These are phyloP conservation scores for Theropithecus gelada DNA, from an alignment of 2,113 vertebrate genomes.

Conservation along the genomic window DNA sequence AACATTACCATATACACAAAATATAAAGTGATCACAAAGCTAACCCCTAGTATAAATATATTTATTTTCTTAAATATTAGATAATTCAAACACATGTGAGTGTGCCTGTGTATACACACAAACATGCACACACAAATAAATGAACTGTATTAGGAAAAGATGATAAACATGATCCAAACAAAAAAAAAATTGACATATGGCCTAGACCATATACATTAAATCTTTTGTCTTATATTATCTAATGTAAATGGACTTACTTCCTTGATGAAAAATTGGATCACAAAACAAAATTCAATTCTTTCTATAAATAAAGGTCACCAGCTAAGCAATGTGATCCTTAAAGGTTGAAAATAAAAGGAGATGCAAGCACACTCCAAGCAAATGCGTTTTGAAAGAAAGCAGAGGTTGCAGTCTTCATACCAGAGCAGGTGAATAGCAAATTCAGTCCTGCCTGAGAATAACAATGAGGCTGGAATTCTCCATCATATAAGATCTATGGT, in stretches of 20 bases:
- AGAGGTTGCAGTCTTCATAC: background rate
- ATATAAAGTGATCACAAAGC: background rate
- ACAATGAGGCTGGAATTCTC: background rate
- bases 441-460: background rate
- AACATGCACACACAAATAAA: background rate
- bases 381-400: background rate
- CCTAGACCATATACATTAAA: background rate
- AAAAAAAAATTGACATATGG: background rate
- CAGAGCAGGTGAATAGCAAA: background rate
- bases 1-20: background rate
- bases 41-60: background rate
- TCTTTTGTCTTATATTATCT: background rate
- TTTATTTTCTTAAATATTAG: background rate
- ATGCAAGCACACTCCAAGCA: background rate
- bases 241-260: background rate
- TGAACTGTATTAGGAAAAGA: background rate
- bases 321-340: background rate
- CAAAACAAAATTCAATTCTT: background rate
- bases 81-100: background rate
- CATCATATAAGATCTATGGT: background rate
- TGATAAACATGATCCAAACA: background rate
- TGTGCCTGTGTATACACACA: too few relatives aligned
- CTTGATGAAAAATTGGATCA: background rate
- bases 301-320: background rate
- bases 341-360: background rate